Evolutionary conservation across 2,888 invertebrate species (phyloP), one percentile per base, ranked within the genome.

Genomic region (Operophtera brumata): DNA sequence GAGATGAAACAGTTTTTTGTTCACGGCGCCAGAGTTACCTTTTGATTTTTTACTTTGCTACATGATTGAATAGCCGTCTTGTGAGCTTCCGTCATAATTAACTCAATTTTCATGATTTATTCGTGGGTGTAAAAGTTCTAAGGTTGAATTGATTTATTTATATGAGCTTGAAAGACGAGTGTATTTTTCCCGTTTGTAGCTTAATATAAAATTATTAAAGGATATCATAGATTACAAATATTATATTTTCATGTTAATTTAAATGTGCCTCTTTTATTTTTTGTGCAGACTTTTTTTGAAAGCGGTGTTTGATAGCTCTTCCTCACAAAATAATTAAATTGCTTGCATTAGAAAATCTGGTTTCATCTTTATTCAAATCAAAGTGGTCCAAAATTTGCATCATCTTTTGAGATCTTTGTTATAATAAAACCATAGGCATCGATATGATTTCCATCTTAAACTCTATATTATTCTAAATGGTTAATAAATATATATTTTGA

Each of bases 1-100:
- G 67, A 84, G 82, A 82, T 84, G 82, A 84, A 84, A 82, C 79
- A 69, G 67, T 73, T 84, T 82, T 82, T 81, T 79, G 76, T 73
- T 54, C 48, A 61, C 67, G 82, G 82, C 83, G 84, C 81, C 79
- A 72, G 57, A 20, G 59, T 57, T 58, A 62, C 59, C 51, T 67
- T 68, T 61, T 61, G 63, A 66, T 65, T 62, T 66, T 64, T 58
- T 57, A 51, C 67, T 69, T 73, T 56, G 46, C 45, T 52, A 30
- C 67, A 69, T 75, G 84, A 85, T 85, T 75, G 84, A 84, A 78
- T 72, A 75, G 65, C 67, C 64, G 54, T 54, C 14, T 8, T 30
- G 30, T 9, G 6, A 30, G 75, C 75, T 81, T 79, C 81, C 80
- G 78, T 77, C 75, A 73, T 70, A 73, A 75, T 75, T 74, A 75